Percentiles rank a stretch among this genome's conserved stretches.
phyloP scores from a whole-genome alignment of 2,888 invertebrate genomes.

The Unio delphinus region DNA sequence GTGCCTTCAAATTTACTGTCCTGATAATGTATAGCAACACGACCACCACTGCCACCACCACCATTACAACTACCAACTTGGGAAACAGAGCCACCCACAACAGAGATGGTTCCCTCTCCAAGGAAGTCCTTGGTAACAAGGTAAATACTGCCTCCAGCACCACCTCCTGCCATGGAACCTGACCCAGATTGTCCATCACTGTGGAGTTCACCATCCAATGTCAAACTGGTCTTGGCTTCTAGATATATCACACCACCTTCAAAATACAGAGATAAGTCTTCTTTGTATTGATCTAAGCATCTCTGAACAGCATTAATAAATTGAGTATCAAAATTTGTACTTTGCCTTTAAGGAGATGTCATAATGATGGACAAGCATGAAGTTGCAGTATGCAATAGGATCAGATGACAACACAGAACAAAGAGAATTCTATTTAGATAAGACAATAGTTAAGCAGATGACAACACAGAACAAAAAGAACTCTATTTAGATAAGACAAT shows the following conservation, averaged over 20 bases:
- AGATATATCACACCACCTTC: slow-evolving; percentile 49
- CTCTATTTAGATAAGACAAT: no score
- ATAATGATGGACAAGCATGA: no score
- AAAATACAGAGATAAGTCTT: neutral
- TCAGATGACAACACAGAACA: no score
- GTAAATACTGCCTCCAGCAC: slow-evolving; percentile 53
- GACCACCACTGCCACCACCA: slow-evolving; percentile 61
- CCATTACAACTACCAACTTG: slow-evolving; percentile 35
- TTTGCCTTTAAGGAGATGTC: no score
- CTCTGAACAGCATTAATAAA: no score
- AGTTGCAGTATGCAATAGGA: no score
- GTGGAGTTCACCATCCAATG: slow-evolving; percentile 37
- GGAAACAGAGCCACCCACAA: slow-evolving; percentile 37
- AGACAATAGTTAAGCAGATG: no score
- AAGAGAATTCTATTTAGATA: no score
- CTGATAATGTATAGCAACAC: slow-evolving; percentile 45
- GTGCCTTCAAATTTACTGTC: slow-evolving; percentile 35
- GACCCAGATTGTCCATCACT: slow-evolving; percentile 37
- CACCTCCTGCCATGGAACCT: slow-evolving; percentile 50
- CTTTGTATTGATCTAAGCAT: no score
- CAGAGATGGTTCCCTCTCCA: slow-evolving; percentile 39
- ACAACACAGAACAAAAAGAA: no score
- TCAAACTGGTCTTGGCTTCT: slow-evolving; percentile 20
- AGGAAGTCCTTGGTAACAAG: slow-evolving; percentile 27
- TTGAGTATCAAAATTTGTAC: no score